Evolutionary conservation across 2,888 invertebrate species (phyloP).

Genomic region (Ectropis crepuscularia): DNA sequence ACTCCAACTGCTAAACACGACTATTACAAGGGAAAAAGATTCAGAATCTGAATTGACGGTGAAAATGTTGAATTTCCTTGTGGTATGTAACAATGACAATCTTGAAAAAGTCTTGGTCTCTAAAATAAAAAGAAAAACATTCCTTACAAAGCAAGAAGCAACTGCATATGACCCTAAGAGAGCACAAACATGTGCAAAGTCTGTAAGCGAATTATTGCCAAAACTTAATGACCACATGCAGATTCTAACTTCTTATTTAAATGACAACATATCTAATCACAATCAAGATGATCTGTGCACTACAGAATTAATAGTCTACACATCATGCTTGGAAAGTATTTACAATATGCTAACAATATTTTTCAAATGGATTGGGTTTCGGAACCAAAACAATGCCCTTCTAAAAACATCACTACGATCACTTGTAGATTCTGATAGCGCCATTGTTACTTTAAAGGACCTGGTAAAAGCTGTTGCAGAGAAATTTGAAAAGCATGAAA

Average conservation of each 20-base stretch:
- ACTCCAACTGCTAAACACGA: conserved; percentile 62
- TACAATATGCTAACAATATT: conserved; percentile 83
- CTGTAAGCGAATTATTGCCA: conserved; percentile 61
- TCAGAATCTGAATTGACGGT: conserved; percentile 58
- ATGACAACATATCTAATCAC: conserved; percentile 50
- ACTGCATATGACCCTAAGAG: conserved; percentile 60
- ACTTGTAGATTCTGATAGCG: conserved; percentile 56
- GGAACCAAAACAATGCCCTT: conserved; percentile 68
- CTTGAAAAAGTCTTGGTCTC: conserved; percentile 65
- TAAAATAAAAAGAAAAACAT: conserved; percentile 70
- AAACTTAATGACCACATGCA: conserved; percentile 65
- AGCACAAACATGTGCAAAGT: conserved; percentile 67
- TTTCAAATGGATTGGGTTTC: conserved; percentile 87
- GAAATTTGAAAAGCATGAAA: conserved; percentile 74
- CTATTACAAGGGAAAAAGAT: conserved; percentile 57
- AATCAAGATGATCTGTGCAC: conserved; percentile 57
- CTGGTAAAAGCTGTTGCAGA: conserved; percentile 65
- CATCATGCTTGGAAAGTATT: conserved; percentile 82
- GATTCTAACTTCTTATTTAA: conserved; percentile 58
- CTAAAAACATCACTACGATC: conserved; percentile 70
- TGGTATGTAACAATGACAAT: conserved; percentile 62
- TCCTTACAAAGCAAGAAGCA: conserved; percentile 64
- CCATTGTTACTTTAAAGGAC: conserved; percentile 65
- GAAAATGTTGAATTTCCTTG: conserved; percentile 63
- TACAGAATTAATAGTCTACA: conserved; percentile 56